Evolutionary conservation across 2,888 invertebrate genomes (phyloP).

Genomic region (Papilio demoleus): DNA sequence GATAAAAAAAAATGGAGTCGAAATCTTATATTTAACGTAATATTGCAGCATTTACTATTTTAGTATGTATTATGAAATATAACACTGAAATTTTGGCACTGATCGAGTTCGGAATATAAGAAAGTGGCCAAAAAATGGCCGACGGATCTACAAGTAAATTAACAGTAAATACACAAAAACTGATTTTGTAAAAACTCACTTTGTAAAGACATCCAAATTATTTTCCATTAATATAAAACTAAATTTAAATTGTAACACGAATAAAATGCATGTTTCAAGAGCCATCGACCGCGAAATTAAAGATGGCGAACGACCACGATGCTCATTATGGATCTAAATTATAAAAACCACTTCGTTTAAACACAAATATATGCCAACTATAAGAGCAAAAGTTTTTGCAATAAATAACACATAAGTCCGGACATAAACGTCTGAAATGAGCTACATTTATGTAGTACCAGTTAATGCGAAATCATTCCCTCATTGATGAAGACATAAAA

Average conservation of each 20-base stretch:
- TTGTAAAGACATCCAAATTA: not conserved
- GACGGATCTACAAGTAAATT: not conserved
- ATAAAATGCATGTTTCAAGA: not conserved
- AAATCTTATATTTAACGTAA: too few relatives aligned
- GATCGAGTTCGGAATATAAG: not conserved
- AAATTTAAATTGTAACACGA: not conserved
- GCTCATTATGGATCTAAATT: slow-evolving; percentile 38
- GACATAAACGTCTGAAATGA: slow-evolving; percentile 34
- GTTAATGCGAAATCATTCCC: slow-evolving; percentile 24
- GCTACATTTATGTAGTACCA: slow-evolving; percentile 36
- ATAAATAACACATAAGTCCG: slow-evolving; percentile 37
- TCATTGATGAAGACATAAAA: slow-evolving; percentile 40
- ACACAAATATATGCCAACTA: slow-evolving; percentile 32
- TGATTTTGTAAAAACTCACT: too few relatives aligned
- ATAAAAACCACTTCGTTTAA: slow-evolving; percentile 37
- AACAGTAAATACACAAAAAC: not conserved
- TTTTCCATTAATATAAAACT: not conserved
- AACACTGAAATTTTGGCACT: not conserved
- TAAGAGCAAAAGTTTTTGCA: slow-evolving; percentile 32
- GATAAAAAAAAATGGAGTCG: too few relatives aligned
- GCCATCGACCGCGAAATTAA: slow-evolving; percentile 22
- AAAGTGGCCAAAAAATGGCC: not conserved
- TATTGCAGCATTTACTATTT: not conserved
- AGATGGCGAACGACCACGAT: slow-evolving; percentile 30
- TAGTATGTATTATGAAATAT: not conserved